Evolutionary conservation across 2,888 invertebrate genomes (phyloP).

Genomic region (Eulithis prunata): DNA sequence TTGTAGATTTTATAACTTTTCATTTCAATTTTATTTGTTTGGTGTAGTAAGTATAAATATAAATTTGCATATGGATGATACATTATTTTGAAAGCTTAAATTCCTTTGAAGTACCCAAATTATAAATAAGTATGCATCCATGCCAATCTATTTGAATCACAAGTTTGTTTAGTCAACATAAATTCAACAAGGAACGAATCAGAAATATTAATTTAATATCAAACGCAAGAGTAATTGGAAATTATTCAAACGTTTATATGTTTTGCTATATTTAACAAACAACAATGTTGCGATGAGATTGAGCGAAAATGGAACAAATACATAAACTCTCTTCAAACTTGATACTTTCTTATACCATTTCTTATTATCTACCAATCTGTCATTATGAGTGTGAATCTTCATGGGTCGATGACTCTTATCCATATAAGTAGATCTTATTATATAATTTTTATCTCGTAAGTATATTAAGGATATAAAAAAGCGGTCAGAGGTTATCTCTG

Average conservation of each 20-base stretch:
- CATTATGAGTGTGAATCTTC: not conserved
- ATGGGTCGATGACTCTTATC: not conserved
- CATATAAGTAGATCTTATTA: not conserved
- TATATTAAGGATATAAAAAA: too few relatives aligned
- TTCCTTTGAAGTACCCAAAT: not conserved
- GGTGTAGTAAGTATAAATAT: too few relatives aligned
- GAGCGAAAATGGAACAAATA: too few relatives aligned
- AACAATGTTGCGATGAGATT: not conserved
- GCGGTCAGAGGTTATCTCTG: too few relatives aligned
- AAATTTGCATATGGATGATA: too few relatives aligned
- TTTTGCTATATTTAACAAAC: too few relatives aligned
- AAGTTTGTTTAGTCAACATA: conserved; percentile 2
- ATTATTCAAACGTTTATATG: not conserved
- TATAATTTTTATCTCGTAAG: too few relatives aligned
- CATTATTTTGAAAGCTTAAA: not conserved
- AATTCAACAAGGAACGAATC: conserved; percentile 2
- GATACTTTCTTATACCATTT: not conserved
- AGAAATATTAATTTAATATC: not conserved
- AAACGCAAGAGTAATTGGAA: not conserved
- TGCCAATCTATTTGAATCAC: too few relatives aligned
- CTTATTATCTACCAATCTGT: not conserved
- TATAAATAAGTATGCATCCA: not conserved
- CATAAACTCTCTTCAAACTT: too few relatives aligned
- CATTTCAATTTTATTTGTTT: too few relatives aligned
- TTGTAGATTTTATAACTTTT: too few relatives aligned